These are phyloP conservation scores for Eptesicus fuscus DNA, from an alignment of 2,113 vertebrate genomes.

Conservation along the genomic window DNA sequence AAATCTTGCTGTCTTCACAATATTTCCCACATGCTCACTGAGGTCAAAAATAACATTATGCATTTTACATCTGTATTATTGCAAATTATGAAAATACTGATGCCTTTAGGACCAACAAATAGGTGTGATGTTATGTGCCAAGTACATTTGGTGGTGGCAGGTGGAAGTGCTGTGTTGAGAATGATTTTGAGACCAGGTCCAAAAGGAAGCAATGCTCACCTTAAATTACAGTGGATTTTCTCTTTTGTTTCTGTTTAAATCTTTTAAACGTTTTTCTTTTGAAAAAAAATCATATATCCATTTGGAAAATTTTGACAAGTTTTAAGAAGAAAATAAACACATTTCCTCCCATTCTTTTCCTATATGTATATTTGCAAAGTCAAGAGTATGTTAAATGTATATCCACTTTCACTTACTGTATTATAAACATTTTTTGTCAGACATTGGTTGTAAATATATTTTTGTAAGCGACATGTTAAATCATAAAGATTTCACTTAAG, in stretches of 20 bases:
- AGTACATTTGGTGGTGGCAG: not conserved
- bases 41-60: not conserved
- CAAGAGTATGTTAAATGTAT: not conserved
- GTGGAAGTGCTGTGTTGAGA: not conserved
- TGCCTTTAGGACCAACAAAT: not conserved
- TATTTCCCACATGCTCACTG: not conserved
- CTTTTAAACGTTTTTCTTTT: not conserved
- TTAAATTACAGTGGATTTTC: not conserved
- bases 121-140: not conserved
- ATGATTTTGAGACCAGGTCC: not conserved
- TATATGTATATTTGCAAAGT: not conserved
- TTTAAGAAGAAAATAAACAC: not conserved
- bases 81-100: not conserved
- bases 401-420: not conserved
- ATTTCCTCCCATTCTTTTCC: not conserved
- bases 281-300: not conserved
- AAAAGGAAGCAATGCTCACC: not conserved
- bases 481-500: not conserved
- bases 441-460: not conserved
- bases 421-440: not conserved
- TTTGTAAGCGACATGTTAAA: not conserved
- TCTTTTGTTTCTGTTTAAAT: conserved; percentile 1
- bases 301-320: conserved; percentile 1
- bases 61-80: not conserved
- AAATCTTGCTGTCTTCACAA: not conserved